Evolutionary conservation across 2,888 invertebrate genomes (phyloP).

Genomic region (Amorpha juglandis): DNA sequence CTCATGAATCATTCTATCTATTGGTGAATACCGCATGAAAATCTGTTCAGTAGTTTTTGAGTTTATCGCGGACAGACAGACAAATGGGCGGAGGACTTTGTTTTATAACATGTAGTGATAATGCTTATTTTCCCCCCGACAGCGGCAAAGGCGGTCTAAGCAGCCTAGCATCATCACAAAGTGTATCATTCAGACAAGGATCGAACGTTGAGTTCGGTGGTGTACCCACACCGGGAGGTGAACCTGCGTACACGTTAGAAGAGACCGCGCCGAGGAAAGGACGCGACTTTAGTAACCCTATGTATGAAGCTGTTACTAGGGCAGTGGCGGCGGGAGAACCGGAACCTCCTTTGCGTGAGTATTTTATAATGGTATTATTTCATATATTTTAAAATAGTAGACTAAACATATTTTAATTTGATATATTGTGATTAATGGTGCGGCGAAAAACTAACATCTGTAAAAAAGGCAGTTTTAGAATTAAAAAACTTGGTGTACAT

Average conservation of each 20-base stretch:
- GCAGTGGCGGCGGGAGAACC: constrained; percentile 74
- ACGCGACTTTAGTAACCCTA: constrained; percentile 98
- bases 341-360: constrained; percentile 68
- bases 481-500: too few relatives aligned
- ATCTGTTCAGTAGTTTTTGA: too few relatives aligned
- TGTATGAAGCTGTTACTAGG: constrained; percentile 96
- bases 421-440: not conserved
- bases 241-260: constrained; percentile 91
- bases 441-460: too few relatives aligned
- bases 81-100: too few relatives aligned
- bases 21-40: too few relatives aligned
- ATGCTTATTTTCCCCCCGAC: constrained; percentile 24
- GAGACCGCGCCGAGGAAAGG: constrained; percentile 88
- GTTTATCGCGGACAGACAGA: too few relatives aligned
- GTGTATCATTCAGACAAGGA: constrained; percentile 96
- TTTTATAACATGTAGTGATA: too few relatives aligned
- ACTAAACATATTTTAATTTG: not conserved
- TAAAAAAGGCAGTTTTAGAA: too few relatives aligned
- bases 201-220: constrained; percentile 95
- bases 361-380: not conserved
- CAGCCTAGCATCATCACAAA: constrained; percentile 93
- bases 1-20: too few relatives aligned
- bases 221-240: constrained; percentile 80
- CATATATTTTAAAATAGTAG: too few relatives aligned
- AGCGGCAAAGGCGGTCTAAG: constrained; percentile 93